These are phyloP conservation scores for Garrulus glandarius DNA, from an alignment of 2,797 vertebrate genomes.

Conservation along the genomic window DNA sequence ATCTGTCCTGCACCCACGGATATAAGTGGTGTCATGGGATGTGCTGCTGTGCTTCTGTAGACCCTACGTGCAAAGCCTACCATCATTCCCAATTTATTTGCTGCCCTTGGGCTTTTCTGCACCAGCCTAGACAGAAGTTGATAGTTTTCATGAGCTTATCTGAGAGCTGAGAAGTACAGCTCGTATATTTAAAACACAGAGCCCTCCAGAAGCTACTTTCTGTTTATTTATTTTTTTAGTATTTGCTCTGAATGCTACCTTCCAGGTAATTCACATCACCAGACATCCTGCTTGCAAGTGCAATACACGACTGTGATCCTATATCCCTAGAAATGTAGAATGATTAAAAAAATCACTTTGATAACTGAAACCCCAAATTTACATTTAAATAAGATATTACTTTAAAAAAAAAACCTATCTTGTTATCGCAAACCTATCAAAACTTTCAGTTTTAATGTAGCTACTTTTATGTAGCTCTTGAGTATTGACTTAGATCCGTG, in stretches of 20 bases:
- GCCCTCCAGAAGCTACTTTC: not conserved
- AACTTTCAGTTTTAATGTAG: not conserved
- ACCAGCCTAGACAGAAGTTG: not conserved
- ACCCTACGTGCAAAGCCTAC: not conserved
- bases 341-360: constrained; percentile 39
- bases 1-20: not conserved
- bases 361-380: constrained; percentile 64
- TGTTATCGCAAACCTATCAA: constrained; percentile 25
- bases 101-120: not conserved
- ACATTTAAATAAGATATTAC: constrained; percentile 65
- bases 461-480: constrained; percentile 27
- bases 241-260: not conserved
- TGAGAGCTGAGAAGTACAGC: not conserved
- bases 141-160: not conserved
- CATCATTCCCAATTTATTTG: not conserved
- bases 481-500: constrained; percentile 41
- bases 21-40: not conserved
- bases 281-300: constrained; percentile 25
- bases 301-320: constrained; percentile 49
- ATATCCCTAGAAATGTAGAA: constrained; percentile 38
- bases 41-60: not conserved
- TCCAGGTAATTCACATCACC: constrained; percentile 3
- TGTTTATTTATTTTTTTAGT: not conserved
- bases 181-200: not conserved
- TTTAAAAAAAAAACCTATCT: not conserved